Conservation (phyloP, 1,140 invertebrate genomes). For the Musca vetustissima region DNA sequence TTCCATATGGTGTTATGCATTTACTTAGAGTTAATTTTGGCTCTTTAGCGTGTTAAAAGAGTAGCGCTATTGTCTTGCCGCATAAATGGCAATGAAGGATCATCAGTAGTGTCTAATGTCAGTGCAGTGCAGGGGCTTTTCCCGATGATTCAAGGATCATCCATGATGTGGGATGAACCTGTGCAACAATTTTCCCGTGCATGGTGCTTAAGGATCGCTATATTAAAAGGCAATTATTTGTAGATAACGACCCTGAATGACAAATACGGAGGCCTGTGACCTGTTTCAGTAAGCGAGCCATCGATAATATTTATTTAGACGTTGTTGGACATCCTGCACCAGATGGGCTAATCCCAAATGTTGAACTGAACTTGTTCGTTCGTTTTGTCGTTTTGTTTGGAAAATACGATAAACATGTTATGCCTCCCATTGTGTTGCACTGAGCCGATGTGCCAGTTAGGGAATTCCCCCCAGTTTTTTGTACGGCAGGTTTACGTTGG, state of each 20-base stretch:
- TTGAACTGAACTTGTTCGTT: neutral
- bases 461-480: neutral
- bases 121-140: neutral
- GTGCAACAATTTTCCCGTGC: neutral
- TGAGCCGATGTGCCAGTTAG: too few species aligned
- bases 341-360: constrained; percentile 14
- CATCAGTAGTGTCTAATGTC: neutral
- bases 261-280: neutral
- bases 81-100: neutral
- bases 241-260: neutral
- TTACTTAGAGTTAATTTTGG: constrained; percentile 17
- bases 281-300: neutral
- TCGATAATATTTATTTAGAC: neutral
- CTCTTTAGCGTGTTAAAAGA: neutral
- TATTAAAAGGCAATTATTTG: constrained; percentile 12
- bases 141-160: neutral
- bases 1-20: constrained; percentile 21
- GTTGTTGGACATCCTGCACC: neutral
- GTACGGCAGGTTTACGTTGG: neutral
- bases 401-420: constrained; percentile 6
- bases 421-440: constrained; percentile 14
- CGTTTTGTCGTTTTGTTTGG: too few species aligned
- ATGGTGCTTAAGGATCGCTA: neutral
- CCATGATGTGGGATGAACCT: neutral
- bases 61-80: neutral